A percentile compares a stretch with the other conserved stretches of the same genome.
phyloP scores from a whole-genome alignment of 1,140 invertebrate species.

The Leptinotarsa lineolata region DNA sequence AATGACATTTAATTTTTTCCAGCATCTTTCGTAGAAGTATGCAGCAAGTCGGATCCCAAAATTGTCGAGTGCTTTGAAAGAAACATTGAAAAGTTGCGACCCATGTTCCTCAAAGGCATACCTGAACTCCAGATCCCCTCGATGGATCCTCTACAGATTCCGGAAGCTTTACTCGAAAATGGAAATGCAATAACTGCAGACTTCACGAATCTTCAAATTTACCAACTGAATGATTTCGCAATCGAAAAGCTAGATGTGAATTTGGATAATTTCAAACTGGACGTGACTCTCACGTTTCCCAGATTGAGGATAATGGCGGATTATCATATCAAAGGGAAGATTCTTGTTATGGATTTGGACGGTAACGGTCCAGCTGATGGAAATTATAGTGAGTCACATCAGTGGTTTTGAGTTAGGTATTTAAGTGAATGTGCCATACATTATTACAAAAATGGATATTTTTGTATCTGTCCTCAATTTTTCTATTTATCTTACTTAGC shows the following conservation, averaged over 20 bases:
- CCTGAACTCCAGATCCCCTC: constrained; percentile 56
- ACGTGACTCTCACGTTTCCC: constrained; percentile 36
- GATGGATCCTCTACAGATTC: constrained; percentile 55
- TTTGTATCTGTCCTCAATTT: too few relatives aligned
- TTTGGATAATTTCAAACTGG: constrained; percentile 33
- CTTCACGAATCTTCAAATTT: constrained; percentile 42
- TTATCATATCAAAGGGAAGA: constrained; percentile 42
- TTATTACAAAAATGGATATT: too few relatives aligned
- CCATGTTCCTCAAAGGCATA: constrained; percentile 58
- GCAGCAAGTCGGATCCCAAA: constrained; percentile 58
- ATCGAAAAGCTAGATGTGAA: constrained; percentile 37
- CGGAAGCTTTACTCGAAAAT: constrained; percentile 33
- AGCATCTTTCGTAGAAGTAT: constrained; percentile 61
- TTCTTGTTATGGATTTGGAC: constrained; percentile 40
- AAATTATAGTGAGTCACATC: constrained; percentile 42
- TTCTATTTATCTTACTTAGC: too few relatives aligned
- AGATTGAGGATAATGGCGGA: constrained; percentile 35
- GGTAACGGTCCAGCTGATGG: constrained; percentile 42
- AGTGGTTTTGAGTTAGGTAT: too few relatives aligned
- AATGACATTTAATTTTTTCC: constrained; percentile 42
- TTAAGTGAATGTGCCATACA: too few relatives aligned
- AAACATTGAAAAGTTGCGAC: constrained; percentile 55
- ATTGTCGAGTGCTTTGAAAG: constrained; percentile 57
- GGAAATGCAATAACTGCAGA: constrained; percentile 37
- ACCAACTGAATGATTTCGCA: constrained; percentile 36